Evolutionary conservation across 2,888 invertebrate genomes (phyloP).

Genomic region (Choreutis nemorana): DNA sequence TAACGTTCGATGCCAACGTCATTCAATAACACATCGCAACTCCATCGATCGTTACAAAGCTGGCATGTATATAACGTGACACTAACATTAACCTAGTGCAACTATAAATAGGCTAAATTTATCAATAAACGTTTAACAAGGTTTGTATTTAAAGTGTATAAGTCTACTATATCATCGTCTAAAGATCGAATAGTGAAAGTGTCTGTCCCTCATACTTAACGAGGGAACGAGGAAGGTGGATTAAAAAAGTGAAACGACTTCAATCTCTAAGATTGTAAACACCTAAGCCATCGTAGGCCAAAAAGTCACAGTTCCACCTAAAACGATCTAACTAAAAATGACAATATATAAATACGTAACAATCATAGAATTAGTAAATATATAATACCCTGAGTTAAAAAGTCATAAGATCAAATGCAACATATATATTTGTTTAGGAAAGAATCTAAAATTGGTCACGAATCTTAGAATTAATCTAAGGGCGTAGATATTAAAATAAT

Average conservation of each 20-base stretch:
- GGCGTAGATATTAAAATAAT: conserved; percentile 25
- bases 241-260: conserved; percentile 17
- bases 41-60: neutral
- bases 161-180: conserved; percentile 29
- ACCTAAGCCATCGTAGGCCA: conserved; percentile 38
- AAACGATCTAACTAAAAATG: conserved; percentile 36
- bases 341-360: conserved; percentile 38
- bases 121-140: conserved; percentile 43
- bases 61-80: conserved; percentile 6
- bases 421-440: conserved; percentile 32
- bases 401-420: conserved; percentile 54
- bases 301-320: conserved; percentile 43
- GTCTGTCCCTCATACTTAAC: conserved; percentile 18
- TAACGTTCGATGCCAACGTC: too few species aligned
- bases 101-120: conserved; percentile 36
- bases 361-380: conserved; percentile 26
- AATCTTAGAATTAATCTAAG: conserved; percentile 43
- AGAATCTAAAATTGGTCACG: conserved; percentile 53
- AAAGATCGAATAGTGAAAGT: conserved; percentile 32
- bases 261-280: conserved; percentile 16
- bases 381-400: conserved; percentile 53
- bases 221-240: conserved; percentile 20
- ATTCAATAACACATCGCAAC: too few species aligned
- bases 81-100: conserved; percentile 36
- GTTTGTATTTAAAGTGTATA: conserved; percentile 27